Percentiles rank a stretch among this genome's conserved stretches.
Evolutionary conservation across 2,113 vertebrate species (phyloP).

Genomic region (Microtus pennsylvanicus): DNA sequence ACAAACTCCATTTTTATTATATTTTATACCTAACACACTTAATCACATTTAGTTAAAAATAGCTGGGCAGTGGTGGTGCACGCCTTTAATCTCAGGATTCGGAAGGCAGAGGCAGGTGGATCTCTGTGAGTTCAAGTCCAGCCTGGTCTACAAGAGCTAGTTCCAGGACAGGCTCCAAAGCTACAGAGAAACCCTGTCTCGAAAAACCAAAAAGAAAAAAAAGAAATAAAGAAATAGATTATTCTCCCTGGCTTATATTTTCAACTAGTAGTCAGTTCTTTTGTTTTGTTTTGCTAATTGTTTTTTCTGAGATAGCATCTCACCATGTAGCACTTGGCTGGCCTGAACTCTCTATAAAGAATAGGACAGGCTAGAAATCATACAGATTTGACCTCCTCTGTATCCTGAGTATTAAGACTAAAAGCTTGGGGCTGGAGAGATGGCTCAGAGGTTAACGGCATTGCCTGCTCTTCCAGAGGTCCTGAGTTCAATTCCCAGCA

Average conservation of each 20-base stretch:
- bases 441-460: no score
- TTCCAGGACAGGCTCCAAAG: no score
- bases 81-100: no score
- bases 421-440: background rate
- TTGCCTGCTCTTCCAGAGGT: no score
- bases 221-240: no score
- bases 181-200: no score
- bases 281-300: background rate
- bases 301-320: background rate
- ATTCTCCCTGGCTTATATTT: constrained; percentile 51
- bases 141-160: no score
- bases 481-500: no score
- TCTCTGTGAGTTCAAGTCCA: no score
- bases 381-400: background rate
- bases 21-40: constrained; percentile 33
- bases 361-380: background rate
- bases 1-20: constrained; percentile 16
- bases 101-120: no score
- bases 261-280: constrained; percentile 28
- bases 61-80: no score
- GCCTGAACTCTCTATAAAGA: background rate
- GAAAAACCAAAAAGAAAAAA: no score
- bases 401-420: background rate
- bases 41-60: constrained; percentile 43
- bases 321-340: background rate